Percentiles rank a stretch among this genome's conserved stretches.
These are phyloP conservation scores for Drosophila murphyi DNA, from an alignment of 1,140 invertebrate species.

Conservation along the genomic window DNA sequence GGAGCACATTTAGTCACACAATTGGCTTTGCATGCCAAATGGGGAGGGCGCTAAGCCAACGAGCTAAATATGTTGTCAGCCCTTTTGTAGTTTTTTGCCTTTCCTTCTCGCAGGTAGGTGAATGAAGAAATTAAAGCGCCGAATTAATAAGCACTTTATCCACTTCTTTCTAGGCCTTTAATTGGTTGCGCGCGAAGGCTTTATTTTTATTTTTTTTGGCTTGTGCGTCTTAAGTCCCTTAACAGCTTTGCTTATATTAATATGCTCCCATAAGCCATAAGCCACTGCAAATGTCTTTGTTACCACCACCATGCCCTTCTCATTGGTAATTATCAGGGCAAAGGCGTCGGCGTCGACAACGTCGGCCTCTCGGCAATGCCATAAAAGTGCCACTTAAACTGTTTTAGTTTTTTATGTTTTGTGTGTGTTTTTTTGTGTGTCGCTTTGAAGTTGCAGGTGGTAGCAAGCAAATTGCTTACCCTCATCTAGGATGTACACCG, in stretches of 20 bases:
- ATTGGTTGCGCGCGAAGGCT: constrained; percentile 52
- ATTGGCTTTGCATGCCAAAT: constrained; percentile 63
- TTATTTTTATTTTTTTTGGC: background rate
- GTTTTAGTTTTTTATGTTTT: constrained; percentile 66
- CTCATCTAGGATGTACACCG: constrained; percentile 4
- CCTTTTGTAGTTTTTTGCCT: constrained; percentile 28
- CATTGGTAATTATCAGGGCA: constrained; percentile 63
- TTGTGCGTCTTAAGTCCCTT: constrained; percentile 40
- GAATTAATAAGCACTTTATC: constrained; percentile 79
- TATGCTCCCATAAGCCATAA: constrained; percentile 58
- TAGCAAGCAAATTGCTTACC: constrained; percentile 27
- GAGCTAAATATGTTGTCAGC: constrained; percentile 51
- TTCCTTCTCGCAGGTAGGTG: constrained; percentile 25
- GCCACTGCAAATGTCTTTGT: constrained; percentile 48
- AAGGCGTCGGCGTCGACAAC: constrained; percentile 20
- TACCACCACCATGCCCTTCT: background rate
- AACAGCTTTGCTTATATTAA: constrained; percentile 66
- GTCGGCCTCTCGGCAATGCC: constrained; percentile 57
- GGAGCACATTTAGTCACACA: constrained; percentile 71
- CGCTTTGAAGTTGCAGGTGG: constrained; percentile 64
- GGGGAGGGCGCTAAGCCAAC: constrained; percentile 22
- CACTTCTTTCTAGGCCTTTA: constrained; percentile 54
- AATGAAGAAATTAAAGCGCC: constrained; percentile 78
- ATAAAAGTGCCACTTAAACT: constrained; percentile 81
- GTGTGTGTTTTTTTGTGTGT: constrained; percentile 25